Evolutionary conservation across 2,797 vertebrate genomes (phyloP).

Genomic region (Scyliorhinus canicula): DNA sequence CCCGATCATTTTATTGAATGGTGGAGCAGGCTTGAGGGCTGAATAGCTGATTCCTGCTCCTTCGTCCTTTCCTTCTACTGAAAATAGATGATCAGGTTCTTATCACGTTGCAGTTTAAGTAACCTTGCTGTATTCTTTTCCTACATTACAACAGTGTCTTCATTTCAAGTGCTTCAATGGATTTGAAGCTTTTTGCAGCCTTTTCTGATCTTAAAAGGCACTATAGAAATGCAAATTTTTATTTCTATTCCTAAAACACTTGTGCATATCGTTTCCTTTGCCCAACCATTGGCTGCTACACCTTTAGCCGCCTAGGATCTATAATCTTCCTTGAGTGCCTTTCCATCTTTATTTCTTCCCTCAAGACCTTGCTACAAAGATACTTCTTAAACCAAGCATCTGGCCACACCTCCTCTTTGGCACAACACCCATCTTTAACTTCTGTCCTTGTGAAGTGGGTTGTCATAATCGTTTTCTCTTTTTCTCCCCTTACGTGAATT

Average conservation of each 20-base stretch:
- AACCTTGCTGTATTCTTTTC: neutral
- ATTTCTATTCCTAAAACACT: neutral
- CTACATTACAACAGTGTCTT: neutral
- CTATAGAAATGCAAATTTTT: neutral
- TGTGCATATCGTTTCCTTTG: neutral
- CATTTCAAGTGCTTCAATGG: neutral
- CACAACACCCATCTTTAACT: neutral
- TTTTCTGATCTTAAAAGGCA: neutral
- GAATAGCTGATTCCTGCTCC: too few species aligned
- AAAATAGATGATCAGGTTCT: too few species aligned
- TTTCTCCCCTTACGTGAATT: neutral
- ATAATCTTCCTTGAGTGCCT: neutral
- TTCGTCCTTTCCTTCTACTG: too few species aligned
- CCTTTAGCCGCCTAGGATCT: neutral
- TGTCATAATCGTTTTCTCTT: neutral
- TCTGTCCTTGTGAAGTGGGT: neutral
- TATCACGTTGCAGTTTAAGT: too few species aligned
- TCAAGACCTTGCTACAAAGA: neutral
- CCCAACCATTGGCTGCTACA: neutral
- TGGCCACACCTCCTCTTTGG: neutral
- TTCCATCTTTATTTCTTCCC: neutral
- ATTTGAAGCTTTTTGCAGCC: neutral
- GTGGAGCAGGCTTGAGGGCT: too few species aligned
- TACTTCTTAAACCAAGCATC: neutral
- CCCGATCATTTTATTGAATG: too few species aligned